Conservation (phyloP, 1,140 invertebrate genomes). For the Popillia japonica region DNA sequence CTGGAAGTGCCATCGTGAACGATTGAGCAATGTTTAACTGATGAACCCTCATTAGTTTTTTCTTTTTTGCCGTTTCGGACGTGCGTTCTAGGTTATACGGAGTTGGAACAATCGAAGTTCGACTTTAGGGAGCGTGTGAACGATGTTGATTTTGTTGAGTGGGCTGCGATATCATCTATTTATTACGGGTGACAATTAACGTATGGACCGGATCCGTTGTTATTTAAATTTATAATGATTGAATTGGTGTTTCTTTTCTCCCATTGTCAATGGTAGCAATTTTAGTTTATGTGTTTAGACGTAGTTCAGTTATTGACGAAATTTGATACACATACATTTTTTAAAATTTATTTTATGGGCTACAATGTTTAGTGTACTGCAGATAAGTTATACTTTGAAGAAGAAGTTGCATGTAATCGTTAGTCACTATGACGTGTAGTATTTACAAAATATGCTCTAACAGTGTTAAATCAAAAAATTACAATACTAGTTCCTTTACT, state of each 20-base stretch:
- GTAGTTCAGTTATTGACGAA: too few species aligned
- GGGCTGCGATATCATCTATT: constrained; percentile 46
- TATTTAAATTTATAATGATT: not conserved
- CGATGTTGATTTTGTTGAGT: constrained; percentile 46
- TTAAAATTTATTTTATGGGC: too few species aligned
- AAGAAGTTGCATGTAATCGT: too few species aligned
- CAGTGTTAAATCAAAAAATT: too few species aligned
- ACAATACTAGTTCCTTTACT: too few species aligned
- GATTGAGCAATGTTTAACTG: constrained; percentile 50
- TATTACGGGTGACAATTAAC: constrained; percentile 37
- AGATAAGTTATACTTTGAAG: too few species aligned
- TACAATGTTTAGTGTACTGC: too few species aligned
- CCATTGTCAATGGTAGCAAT: not conserved
- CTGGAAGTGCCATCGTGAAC: constrained; percentile 46
- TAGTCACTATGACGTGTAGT: too few species aligned
- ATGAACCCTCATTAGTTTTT: constrained; percentile 55
- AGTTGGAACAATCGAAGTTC: constrained; percentile 47
- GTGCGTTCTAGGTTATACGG: not conserved
- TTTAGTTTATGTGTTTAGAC: too few species aligned
- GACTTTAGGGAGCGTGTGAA: constrained; percentile 53
- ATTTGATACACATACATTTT: too few species aligned
- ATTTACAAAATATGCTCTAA: too few species aligned
- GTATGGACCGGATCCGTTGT: not conserved
- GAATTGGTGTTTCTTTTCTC: not conserved
- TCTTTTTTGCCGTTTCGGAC: constrained; percentile 34